Evolutionary conservation across 2,888 invertebrate genomes (phyloP).

Genomic region (Zygaena filipendulae): DNA sequence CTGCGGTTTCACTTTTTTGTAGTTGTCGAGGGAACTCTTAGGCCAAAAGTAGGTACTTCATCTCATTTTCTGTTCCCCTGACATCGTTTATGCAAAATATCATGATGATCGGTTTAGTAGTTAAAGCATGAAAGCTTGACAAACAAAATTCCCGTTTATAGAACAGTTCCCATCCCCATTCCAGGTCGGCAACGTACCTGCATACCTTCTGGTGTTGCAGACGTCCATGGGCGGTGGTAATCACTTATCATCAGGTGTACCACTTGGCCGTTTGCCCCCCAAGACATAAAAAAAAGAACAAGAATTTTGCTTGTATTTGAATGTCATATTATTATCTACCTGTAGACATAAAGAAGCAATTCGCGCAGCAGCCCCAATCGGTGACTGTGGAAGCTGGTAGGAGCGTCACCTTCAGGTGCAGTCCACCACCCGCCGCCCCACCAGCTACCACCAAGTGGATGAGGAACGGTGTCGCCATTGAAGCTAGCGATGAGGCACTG

Average conservation of each 20-base stretch:
- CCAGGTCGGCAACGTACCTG: background rate
- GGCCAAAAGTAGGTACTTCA: too few species aligned
- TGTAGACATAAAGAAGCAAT: constrained; percentile 89
- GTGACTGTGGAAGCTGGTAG: constrained; percentile 83
- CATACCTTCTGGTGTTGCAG: background rate
- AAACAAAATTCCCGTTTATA: too few species aligned
- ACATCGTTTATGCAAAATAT: too few species aligned
- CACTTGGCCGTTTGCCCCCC: background rate
- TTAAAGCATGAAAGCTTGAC: too few species aligned
- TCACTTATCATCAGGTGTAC: background rate
- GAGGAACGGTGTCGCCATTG: constrained; percentile 77
- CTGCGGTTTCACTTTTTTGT: too few species aligned
- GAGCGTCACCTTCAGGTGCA: constrained; percentile 85
- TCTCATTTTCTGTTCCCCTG: too few species aligned
- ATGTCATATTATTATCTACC: too few species aligned
- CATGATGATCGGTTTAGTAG: too few species aligned
- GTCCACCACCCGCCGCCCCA: constrained; percentile 88
- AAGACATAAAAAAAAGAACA: background rate
- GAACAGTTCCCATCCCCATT: too few species aligned
- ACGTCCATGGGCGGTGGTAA: background rate
- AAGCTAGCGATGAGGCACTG: constrained; percentile 85
- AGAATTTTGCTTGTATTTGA: too few species aligned
- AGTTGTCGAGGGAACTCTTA: too few species aligned
- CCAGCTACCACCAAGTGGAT: constrained; percentile 88
- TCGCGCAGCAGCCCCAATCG: constrained; percentile 85